A percentile compares a stretch with the other conserved stretches of the same genome.
Conservation (phyloP, 1,140 invertebrate species). For the Batillaria attramentaria region DNA sequence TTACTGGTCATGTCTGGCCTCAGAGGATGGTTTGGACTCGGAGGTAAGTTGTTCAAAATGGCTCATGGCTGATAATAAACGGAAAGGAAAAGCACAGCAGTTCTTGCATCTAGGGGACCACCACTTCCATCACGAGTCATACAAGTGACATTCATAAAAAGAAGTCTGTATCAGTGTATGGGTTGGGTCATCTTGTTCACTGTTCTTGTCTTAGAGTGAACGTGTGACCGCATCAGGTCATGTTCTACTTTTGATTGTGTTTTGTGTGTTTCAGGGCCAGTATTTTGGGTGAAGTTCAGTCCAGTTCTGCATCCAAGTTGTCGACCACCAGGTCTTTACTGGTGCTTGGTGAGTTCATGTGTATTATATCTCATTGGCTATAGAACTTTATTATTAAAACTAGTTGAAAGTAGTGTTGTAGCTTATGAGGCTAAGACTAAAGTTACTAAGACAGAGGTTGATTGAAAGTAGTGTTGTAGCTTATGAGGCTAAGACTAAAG, state of each 20-base stretch:
- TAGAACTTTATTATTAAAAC: background rate
- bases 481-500: too few species aligned
- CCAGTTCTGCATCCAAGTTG: constrained; percentile 92
- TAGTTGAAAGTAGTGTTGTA: background rate
- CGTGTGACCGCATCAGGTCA: too few species aligned
- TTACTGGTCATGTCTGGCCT: too few species aligned
- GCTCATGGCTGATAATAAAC: background rate
- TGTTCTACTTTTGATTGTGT: constrained; percentile 27
- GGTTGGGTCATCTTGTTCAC: background rate
- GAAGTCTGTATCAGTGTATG: background rate
- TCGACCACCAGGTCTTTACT: constrained; percentile 93
- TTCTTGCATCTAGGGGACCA: background rate
- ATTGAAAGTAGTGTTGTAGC: too few species aligned
- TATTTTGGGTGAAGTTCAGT: constrained; percentile 94
- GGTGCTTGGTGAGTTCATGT: constrained; percentile 81
- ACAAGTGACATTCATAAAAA: background rate
- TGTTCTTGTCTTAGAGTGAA: too few species aligned
- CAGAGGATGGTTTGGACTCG: too few species aligned
- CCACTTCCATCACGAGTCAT: background rate
- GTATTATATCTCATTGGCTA: background rate
- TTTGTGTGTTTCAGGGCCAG: constrained; percentile 82
- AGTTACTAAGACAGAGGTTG: too few species aligned
- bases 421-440: background rate
- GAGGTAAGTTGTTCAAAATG: too few species aligned
- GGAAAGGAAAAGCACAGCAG: background rate